Evolutionary conservation across 2,888 invertebrate genomes (phyloP).

Genomic region (Drosophila cognata): DNA sequence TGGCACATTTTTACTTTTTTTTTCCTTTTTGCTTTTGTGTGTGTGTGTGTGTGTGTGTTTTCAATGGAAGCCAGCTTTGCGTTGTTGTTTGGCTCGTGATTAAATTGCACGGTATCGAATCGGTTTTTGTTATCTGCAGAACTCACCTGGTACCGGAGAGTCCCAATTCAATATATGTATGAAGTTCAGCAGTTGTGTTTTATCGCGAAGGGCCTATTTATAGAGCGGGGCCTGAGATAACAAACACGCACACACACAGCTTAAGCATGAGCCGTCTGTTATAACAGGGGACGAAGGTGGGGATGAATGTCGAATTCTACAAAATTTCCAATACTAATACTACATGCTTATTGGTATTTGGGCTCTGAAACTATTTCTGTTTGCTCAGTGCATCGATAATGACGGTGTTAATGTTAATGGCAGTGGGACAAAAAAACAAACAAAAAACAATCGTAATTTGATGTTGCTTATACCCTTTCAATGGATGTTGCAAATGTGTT

Average conservation of each 20-base stretch:
- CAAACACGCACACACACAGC: not conserved
- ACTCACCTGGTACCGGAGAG: constrained; percentile 44
- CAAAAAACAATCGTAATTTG: not conserved
- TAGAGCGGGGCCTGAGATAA: constrained; percentile 55
- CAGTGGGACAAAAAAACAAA: constrained; percentile 5
- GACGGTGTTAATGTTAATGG: constrained; percentile 66
- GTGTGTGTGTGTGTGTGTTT: not conserved
- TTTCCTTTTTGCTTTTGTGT: not conserved
- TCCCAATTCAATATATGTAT: constrained; percentile 33
- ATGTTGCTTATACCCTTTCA: not conserved
- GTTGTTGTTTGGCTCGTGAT: constrained; percentile 48
- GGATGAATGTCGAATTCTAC: not conserved
- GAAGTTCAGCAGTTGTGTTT: constrained; percentile 39
- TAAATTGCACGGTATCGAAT: constrained; percentile 45
- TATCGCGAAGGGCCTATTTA: constrained; percentile 38
- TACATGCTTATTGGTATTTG: constrained; percentile 5
- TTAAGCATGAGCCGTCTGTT: not conserved
- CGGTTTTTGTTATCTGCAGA: constrained; percentile 36
- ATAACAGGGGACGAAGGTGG: not conserved
- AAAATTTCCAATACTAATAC: constrained; percentile 3
- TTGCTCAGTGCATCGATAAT: constrained; percentile 50
- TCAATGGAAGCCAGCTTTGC: not conserved
- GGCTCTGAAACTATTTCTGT: constrained; percentile 5
- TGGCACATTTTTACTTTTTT: not conserved
- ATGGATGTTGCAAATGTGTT: not conserved